phyloP scores from a whole-genome alignment of 2,797 vertebrate genomes.

The Intellagama lesueurii region DNA sequence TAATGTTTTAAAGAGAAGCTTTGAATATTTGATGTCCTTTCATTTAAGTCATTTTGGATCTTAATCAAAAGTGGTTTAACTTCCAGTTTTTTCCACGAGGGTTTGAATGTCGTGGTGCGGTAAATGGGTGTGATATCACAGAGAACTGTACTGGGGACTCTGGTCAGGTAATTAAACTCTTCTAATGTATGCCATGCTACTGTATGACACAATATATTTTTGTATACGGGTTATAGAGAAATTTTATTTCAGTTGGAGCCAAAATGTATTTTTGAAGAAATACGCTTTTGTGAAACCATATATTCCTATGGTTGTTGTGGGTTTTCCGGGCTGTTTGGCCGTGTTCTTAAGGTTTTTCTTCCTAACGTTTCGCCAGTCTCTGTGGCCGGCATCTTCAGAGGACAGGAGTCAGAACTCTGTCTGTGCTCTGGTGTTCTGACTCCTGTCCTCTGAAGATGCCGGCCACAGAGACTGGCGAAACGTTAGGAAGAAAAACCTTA shows the following conservation, averaged over 20 bases:
- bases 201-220: background rate
- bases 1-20: background rate
- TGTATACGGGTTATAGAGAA: background rate
- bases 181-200: background rate
- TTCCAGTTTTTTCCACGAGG: conserved; percentile 92
- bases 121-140: conserved; percentile 97
- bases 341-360: too few species aligned
- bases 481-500: too few species aligned
- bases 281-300: too few species aligned
- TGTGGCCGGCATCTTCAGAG: too few species aligned
- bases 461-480: too few species aligned
- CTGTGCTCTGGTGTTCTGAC: too few species aligned
- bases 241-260: background rate
- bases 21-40: conserved; percentile 8
- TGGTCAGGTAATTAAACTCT: conserved; percentile 85
- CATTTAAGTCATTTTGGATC: conserved; percentile 8
- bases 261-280: background rate
- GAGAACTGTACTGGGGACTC: conserved; percentile 96
- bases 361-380: too few species aligned
- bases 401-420: too few species aligned
- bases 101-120: conserved; percentile 91
- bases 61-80: conserved; percentile 60
- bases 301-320: too few species aligned
- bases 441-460: too few species aligned
- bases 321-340: too few species aligned